phyloP scores from a whole-genome alignment of 2,797 vertebrate species.

The Allobates femoralis region DNA sequence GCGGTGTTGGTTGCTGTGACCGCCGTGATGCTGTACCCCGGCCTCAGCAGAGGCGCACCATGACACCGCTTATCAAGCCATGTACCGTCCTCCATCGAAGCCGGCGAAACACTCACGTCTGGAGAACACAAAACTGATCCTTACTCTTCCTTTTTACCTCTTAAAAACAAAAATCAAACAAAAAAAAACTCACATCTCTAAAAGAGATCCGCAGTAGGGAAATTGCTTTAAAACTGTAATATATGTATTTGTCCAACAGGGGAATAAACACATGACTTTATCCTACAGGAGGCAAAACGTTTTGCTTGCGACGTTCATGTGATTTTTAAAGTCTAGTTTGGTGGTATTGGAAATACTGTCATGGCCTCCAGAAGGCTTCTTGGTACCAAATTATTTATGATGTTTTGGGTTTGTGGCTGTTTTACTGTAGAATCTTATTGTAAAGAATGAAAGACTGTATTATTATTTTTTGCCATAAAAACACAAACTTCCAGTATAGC shows the following conservation, averaged over 20 bases:
- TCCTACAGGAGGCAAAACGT: slow-evolving; percentile 87
- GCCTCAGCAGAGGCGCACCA: slow-evolving; percentile 92
- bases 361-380: slow-evolving; percentile 84
- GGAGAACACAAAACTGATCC: slow-evolving; percentile 75
- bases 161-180: slow-evolving; percentile 66
- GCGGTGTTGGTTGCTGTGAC: slow-evolving; percentile 95
- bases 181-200: slow-evolving; percentile 74
- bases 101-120: slow-evolving; percentile 77
- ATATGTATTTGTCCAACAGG: slow-evolving; percentile 95
- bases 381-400: slow-evolving; percentile 83
- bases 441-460: slow-evolving; percentile 66
- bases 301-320: slow-evolving; percentile 84
- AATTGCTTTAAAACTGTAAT: slow-evolving; percentile 91
- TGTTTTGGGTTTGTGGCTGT: slow-evolving; percentile 76
- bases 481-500: background rate
- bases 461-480: slow-evolving; percentile 23
- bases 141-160: slow-evolving; percentile 84
- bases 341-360: slow-evolving; percentile 80
- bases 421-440: slow-evolving; percentile 77
- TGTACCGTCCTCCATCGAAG: slow-evolving; percentile 81
- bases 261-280: slow-evolving; percentile 91
- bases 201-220: slow-evolving; percentile 81
- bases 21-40: slow-evolving; percentile 93
- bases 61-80: slow-evolving; percentile 81
- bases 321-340: slow-evolving; percentile 80